Conservation (phyloP, 2,113 vertebrate species). For the Xenus cinereus region DNA sequence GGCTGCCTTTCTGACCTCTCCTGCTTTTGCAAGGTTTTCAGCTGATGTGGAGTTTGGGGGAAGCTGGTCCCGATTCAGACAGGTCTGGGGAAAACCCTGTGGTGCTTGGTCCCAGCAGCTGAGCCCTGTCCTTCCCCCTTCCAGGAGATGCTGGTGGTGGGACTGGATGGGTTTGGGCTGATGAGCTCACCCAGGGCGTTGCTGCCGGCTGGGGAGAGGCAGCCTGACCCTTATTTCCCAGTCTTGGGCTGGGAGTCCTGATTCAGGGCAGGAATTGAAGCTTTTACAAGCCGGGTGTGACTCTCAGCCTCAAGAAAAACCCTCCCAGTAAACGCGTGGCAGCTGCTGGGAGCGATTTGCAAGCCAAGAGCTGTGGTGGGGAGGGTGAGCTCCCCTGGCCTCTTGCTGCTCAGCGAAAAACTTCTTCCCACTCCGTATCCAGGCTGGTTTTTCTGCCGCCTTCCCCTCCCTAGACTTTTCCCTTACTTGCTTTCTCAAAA, state of each 20-base stretch:
- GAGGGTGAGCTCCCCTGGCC: not conserved
- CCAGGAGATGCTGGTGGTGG: not conserved
- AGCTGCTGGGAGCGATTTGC: not conserved
- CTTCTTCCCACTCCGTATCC: not conserved
- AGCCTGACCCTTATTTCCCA: not conserved
- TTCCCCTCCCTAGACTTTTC: not conserved
- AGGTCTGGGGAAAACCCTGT: rapidly evolving
- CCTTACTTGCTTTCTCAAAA: not conserved
- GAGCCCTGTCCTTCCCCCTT: not conserved
- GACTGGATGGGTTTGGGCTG: not conserved
- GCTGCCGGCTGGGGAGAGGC: not conserved
- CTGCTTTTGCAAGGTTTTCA: not conserved
- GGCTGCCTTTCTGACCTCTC: not conserved
- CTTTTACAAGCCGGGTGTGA: not conserved
- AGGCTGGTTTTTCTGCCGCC: not conserved
- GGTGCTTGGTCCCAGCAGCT: not conserved
- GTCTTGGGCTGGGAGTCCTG: rapidly evolving
- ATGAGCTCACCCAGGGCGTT: not conserved
- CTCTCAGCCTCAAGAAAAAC: not conserved
- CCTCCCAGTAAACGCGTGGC: rapidly evolving
- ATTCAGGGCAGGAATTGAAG: not conserved
- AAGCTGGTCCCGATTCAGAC: not conserved
- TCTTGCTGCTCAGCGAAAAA: not conserved
- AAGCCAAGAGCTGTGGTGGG: not conserved
- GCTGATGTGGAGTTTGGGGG: rapidly evolving